Evolutionary conservation across 2,888 invertebrate genomes (phyloP), one percentile per base, ranked within the genome.

Genomic region (Euplagia quadripunctaria): DNA sequence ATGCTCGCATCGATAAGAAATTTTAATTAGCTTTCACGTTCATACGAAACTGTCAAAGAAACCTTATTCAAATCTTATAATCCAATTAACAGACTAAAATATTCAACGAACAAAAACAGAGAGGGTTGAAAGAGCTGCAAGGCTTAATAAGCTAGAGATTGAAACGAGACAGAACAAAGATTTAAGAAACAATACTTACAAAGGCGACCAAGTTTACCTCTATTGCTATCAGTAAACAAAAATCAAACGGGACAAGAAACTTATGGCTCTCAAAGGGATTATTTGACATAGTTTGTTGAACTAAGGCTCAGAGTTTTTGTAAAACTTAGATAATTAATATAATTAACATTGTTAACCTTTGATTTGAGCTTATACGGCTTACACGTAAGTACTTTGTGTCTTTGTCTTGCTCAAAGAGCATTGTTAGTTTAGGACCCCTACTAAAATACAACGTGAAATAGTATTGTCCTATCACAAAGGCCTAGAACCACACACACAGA

Each of bases 71-170:
- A 87, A 88, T 86, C 87, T 85, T 81, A 81, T 87, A 85, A 88
- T 85, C 86, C 88, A 88, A 88, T 89, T 89, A 88, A 82, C 82
- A 70, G 81, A 82, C 82, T 87, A 84, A 86, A 87, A 88, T 88
- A 86, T 88, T 87, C 79, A 86, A 81, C 73, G 84, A 88, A 87
- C 83, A 87, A 86, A 85, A 87, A 85, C 86, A 85, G 84, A 85
- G 79, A 82, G 83, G 84, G 82, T 84, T 84, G 82, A 81, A 84
- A 82, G 80, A 79, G 85, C 83, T 82, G 79, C 82, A 74, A 80
- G 80, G 81, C 76, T 80, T 85, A 84, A 86, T 84, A 83, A 87
- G 76, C 79, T 68, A 77, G 80, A 78, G 80, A 85, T 82, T 85
- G 76, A 81, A 81, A 86, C 82, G 80, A 83, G 79, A 80, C 72